phyloP scores from a whole-genome alignment of 2,797 vertebrate genomes.

The Darevskia mixta region DNA sequence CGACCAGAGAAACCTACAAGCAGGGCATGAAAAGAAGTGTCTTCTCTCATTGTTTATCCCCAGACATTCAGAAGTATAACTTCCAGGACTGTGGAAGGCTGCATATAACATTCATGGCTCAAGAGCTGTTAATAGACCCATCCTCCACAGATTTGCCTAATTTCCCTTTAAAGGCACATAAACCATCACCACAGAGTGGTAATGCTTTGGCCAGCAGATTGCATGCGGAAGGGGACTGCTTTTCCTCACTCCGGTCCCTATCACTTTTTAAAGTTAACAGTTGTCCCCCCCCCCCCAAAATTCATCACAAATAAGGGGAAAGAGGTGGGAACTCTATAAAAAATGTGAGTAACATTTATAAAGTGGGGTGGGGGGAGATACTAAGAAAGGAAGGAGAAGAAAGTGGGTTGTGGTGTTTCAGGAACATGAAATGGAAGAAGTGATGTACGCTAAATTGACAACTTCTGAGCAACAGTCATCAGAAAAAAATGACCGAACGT shows the following conservation, averaged over 20 bases:
- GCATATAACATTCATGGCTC: background rate
- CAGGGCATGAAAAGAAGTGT: background rate
- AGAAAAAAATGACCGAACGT: too few relatives aligned
- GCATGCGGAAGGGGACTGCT: background rate
- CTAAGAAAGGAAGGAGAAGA: too few relatives aligned
- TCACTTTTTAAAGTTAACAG: background rate
- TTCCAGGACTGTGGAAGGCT: background rate
- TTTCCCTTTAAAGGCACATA: background rate
- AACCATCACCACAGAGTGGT: background rate
- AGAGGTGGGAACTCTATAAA: too few relatives aligned
- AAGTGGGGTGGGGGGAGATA: too few relatives aligned
- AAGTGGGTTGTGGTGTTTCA: too few relatives aligned
- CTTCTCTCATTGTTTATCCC: background rate
- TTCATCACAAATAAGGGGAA: too few relatives aligned
- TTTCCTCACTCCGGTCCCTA: background rate
- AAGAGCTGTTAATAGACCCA: background rate
- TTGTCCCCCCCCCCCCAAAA: too few relatives aligned
- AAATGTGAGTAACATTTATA: too few relatives aligned
- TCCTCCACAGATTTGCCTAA: background rate
- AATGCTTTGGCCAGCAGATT: background rate
- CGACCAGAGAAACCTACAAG: background rate
- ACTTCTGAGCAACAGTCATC: too few relatives aligned
- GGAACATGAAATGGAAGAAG: too few relatives aligned
- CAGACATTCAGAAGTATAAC: background rate
- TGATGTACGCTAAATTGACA: too few relatives aligned